Base-by-base conservation (phyloP, 1,140 invertebrate genomes). In the Drosophila jambulina region DNA sequence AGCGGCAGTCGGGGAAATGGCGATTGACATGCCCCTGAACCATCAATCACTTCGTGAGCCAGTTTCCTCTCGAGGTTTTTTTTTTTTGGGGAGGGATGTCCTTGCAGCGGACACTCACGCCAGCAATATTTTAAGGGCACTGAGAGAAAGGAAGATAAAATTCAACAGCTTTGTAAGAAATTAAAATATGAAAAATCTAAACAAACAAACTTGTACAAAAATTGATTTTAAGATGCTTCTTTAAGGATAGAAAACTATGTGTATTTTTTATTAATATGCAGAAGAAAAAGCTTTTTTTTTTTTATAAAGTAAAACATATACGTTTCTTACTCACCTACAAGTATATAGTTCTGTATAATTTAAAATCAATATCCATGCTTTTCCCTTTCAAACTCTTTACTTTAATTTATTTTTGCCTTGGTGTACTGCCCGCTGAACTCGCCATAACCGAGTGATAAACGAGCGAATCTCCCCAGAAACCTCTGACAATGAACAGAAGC, bases 1-100 rank as follows among this genome's bases (percentile, higher is more conserved):
- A 82, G 59, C 67, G 54, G 54, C 74, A 61, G 48, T 70, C 63
- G 63, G 46, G 62, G 69, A 65, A 77, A 72, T 68, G 78, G 75
- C 84, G 81, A 88, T 87, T 88, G 83, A 87, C 84, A 87, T 87
- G 80, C 68, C 84, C 78, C 75, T 77, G 76, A 90, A 83, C 84
- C 85, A 88, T 88, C 84, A 88, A 88, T 88, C 84, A 88, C 84
- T 90, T 75, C 51, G 76, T 34, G n/a, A 45, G 62, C 23, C 57
- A 29, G 38, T 34, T 34, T 19, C 4, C 21, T 29, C 19, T 15
- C 9, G 38, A n/a, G 25, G 0, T 9, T 27, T 46, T 68, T 43
- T 23, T 17, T 10, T 25, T 4, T n/a, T n/a, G n/a, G 1, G 27
- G 53, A 9, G 27, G 38, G 29, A 25, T 74, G 75, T 81, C 75